Evolutionary conservation across 1,140 invertebrate species (phyloP).

Genomic region (Holcopasites calliopsidis): DNA sequence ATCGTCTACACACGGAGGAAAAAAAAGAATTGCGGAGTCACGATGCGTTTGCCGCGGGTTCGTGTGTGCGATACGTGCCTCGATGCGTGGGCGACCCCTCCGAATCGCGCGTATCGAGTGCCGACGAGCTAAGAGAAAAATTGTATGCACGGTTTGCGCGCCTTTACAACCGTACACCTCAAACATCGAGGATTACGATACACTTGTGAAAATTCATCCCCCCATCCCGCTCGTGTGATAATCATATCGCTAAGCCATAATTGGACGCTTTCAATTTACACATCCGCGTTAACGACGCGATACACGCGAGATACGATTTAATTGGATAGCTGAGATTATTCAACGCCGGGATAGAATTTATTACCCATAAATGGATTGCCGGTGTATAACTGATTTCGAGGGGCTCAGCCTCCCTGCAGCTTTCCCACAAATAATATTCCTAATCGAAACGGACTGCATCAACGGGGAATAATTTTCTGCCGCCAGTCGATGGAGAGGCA

Average conservation of each 20-base stretch:
- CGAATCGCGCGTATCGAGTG: constrained; percentile 39
- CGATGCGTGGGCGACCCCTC: constrained; percentile 49
- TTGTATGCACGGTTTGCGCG: constrained; percentile 40
- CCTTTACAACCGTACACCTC: constrained; percentile 8
- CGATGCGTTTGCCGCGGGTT: not conserved
- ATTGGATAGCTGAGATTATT: too few species aligned
- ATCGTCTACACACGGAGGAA: constrained; percentile 23
- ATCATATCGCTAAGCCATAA: too few species aligned
- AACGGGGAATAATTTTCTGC: too few species aligned
- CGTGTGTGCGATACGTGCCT: not conserved
- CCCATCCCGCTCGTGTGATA: too few species aligned
- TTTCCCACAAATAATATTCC: too few species aligned
- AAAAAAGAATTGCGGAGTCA: constrained; percentile 28
- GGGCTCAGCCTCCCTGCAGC: too few species aligned
- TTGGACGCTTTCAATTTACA: too few species aligned
- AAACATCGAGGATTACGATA: constrained; percentile 11
- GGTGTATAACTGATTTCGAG: too few species aligned
- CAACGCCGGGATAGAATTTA: not conserved
- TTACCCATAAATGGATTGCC: too few species aligned
- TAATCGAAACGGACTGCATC: too few species aligned
- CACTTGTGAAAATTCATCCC: constrained; percentile 19
- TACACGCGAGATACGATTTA: too few species aligned
- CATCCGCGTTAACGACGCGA: too few species aligned
- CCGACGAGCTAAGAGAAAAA: constrained; percentile 33
- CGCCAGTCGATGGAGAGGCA: not conserved